Base-by-base conservation (phyloP, 2,797 vertebrate species). In the Gobio occitaniae region DNA sequence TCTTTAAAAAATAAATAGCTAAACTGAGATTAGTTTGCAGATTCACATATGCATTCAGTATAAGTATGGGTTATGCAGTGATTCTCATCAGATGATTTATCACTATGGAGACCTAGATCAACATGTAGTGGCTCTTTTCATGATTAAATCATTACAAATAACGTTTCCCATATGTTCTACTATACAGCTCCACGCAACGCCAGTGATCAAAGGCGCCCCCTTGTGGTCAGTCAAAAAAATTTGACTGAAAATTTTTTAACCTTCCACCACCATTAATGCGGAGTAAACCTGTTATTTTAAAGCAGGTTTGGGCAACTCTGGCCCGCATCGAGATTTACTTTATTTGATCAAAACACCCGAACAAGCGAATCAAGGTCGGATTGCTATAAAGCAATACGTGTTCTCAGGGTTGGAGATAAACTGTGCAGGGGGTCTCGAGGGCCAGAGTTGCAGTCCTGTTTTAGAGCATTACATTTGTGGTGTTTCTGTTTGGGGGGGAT, bases 151-250 rank as follows among this genome's bases (percentile, higher is more conserved):
- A 79, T 50, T 36, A 16, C 59, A 9, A 44, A 15, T 16, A 77
- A 68, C 52, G 15, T 79, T 84, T 71, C 66, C 54, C 54, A 79
- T 72, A 78, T 74, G 77, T 72, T 52, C 68, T 44, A 61, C 63
- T 70, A 13, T 29, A 52, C 47, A 72, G 16, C 29, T 74, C 4
- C 56, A 84, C 11, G 66, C 44, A 61, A 36, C 70, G 9, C n/a
- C 6, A 8, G 21, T 79, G 80, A 48, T 77, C 38, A 86, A 52
- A 68, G 36, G 66, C 83, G 47, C 72, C 89, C 83, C 80, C 56
- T 41, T 83, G 87, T 88, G 89, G 74, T 82, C 52, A 78, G 21
- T 70, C 32, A 41, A 41, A 6, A 6, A 0, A 8, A 36, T 70
- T 50, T 32, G n/a, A n/a, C n/a, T n/a, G n/a, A n/a, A n/a, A n/a